phyloP scores from a whole-genome alignment of 2,797 vertebrate genomes.

The Vireo griseus region DNA sequence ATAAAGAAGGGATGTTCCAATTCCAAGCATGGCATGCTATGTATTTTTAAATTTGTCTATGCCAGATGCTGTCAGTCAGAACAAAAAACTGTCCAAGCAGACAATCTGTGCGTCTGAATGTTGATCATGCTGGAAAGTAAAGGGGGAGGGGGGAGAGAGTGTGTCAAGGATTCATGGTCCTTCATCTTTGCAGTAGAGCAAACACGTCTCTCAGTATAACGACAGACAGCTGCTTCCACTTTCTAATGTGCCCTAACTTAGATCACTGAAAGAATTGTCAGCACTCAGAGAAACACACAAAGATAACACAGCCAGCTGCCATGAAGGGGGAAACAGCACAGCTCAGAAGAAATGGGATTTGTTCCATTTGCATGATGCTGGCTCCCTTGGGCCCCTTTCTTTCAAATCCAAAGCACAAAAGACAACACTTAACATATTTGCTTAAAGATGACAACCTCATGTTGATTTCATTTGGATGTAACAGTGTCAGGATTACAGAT shows the following conservation, averaged over 20 bases:
- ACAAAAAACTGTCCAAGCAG: slow-evolving; percentile 91
- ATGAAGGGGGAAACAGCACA: slow-evolving; percentile 82
- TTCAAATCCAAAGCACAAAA: slow-evolving; percentile 91
- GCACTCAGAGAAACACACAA: slow-evolving; percentile 92
- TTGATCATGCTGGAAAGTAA: slow-evolving; percentile 88
- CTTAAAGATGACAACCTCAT: slow-evolving; percentile 93
- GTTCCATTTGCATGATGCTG: slow-evolving; percentile 87
- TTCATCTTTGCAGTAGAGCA: slow-evolving; percentile 99
- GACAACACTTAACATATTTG: slow-evolving; percentile 98
- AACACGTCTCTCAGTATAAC: slow-evolving; percentile 97
- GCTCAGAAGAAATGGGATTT: slow-evolving; percentile 89
- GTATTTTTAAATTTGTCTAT: slow-evolving; percentile 87
- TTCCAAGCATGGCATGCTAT: slow-evolving; percentile 81
- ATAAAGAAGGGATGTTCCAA: slow-evolving; percentile 80
- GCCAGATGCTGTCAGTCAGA: slow-evolving; percentile 97
- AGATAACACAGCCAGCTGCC: slow-evolving; percentile 98
- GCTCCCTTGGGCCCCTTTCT: slow-evolving; percentile 87
- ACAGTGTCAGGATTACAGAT: slow-evolving; percentile 87
- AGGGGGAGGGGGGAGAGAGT: slow-evolving; percentile 80
- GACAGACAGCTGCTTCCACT: slow-evolving; percentile 99
- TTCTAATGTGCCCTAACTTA: slow-evolving; percentile 99
- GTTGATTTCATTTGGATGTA: slow-evolving; percentile 89
- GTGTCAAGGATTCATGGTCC: slow-evolving; percentile 99
- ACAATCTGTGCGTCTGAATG: slow-evolving; percentile 98
- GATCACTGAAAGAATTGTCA: slow-evolving; percentile 99